Evolutionary conservation across 1,140 invertebrate species (phyloP).

Genomic region (Tetramorium parvispinum): DNA sequence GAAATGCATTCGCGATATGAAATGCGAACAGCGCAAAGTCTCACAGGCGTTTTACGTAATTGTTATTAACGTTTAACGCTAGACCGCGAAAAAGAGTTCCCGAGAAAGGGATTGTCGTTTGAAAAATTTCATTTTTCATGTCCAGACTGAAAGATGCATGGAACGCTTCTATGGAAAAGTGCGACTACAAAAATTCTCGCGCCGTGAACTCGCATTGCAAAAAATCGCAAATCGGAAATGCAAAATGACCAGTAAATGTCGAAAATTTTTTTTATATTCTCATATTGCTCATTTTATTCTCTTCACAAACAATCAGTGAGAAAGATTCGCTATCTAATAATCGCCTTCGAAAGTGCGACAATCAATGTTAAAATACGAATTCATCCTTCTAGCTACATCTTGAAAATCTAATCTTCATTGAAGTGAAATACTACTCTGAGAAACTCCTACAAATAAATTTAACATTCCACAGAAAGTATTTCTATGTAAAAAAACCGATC

Average conservation of each 20-base stretch:
- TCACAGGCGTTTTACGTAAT: not conserved
- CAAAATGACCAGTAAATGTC: conserved; percentile 4
- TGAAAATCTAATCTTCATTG: not conserved
- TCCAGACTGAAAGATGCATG: not conserved
- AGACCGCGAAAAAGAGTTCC: not conserved
- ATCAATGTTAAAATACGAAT: not conserved
- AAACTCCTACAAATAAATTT: conserved; percentile 8
- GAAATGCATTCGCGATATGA: not conserved
- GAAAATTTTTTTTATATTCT: not conserved
- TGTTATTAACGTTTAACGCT: not conserved
- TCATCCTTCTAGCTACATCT: not conserved
- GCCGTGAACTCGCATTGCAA: not conserved
- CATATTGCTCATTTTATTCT: not conserved
- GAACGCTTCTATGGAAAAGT: not conserved
- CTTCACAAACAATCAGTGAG: not conserved
- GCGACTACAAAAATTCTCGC: conserved; percentile 16
- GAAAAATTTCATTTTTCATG: not conserved
- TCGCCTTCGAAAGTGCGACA: not conserved
- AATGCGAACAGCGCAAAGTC: not conserved
- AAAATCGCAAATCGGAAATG: conserved; percentile 1
- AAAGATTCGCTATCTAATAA: not conserved
- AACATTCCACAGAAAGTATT: conserved; percentile 16
- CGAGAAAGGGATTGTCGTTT: not conserved
- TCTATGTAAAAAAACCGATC: not conserved
- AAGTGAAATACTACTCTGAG: not conserved